phyloP scores from a whole-genome alignment of 2,888 invertebrate species.

The Ornithoptera alexandrae region DNA sequence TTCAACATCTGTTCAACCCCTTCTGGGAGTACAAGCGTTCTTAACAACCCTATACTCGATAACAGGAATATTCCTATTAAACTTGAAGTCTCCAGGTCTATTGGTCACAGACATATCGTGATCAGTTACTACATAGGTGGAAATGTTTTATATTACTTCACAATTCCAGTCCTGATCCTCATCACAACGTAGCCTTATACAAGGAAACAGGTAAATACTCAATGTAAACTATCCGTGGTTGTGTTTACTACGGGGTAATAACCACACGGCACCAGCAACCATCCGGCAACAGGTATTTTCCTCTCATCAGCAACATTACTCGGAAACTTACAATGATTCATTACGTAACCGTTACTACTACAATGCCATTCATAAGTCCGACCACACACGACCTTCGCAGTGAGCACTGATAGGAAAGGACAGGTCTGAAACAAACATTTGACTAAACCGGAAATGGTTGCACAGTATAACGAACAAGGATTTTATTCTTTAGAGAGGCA shows the following conservation, averaged over 20 bases:
- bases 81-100: no score
- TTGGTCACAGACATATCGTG: no score
- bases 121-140: no score
- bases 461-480: constrained; percentile 9
- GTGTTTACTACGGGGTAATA: constrained; percentile 10
- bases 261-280: background rate
- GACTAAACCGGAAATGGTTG: constrained; percentile 13
- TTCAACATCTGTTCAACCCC: no score
- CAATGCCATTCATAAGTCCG: constrained; percentile 13
- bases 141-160: no score
- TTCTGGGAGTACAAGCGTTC: no score
- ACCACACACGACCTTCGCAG: constrained; percentile 6
- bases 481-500: constrained; percentile 2
- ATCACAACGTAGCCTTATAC: no score
- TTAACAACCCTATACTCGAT: no score
- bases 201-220: background rate
- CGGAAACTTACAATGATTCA: background rate
- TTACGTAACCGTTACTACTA: background rate
- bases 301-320: constrained; percentile 1
- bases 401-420: constrained; percentile 2
- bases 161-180: no score
- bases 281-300: constrained; percentile 10
- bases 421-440: background rate
- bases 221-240: no score
- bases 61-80: no score